These are phyloP conservation scores for Drosophila fulvimacula DNA, from an alignment of 2,888 invertebrate genomes.

Conservation along the genomic window DNA sequence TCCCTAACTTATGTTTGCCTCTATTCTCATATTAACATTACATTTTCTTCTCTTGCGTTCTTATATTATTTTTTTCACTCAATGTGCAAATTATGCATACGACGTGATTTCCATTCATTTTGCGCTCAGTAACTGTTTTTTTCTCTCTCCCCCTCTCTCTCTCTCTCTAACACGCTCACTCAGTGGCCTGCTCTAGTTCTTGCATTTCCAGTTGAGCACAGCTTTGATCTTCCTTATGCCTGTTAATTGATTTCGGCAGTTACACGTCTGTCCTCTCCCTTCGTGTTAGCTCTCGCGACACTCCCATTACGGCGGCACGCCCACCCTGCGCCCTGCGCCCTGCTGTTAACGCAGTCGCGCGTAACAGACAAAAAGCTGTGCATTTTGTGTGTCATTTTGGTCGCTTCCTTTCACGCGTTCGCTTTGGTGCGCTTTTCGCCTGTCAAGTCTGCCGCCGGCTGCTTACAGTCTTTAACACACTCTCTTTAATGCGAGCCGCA, in stretches of 20 bases:
- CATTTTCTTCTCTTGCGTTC: constrained; percentile 25
- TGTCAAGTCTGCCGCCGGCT: not conserved
- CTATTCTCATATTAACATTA: constrained; percentile 35
- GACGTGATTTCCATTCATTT: constrained; percentile 39
- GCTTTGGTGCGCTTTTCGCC: constrained; percentile 26
- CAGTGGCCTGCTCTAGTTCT: constrained; percentile 23
- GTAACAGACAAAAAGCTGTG: constrained; percentile 44
- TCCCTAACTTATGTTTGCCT: constrained; percentile 3
- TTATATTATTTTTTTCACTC: constrained; percentile 25
- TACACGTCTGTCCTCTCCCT: not conserved
- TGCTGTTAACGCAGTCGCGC: constrained; percentile 28
- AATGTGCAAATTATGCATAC: constrained; percentile 58
- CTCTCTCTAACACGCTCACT: not conserved
- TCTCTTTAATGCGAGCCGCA: constrained; percentile 23
- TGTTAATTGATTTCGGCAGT: constrained; percentile 58
- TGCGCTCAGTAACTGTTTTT: constrained; percentile 3
- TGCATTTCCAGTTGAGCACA: constrained; percentile 46
- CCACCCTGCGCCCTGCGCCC: not conserved
- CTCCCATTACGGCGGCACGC: constrained; percentile 13
- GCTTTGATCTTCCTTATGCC: constrained; percentile 57
- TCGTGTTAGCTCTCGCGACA: constrained; percentile 18
- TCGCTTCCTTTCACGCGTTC: constrained; percentile 11
- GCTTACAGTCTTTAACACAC: constrained; percentile 2
- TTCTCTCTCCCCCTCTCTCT: constrained; percentile 5
- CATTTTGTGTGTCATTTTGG: constrained; percentile 38